phyloP scores from a whole-genome alignment of 2,113 vertebrate species.

The Ammodytes dubius region DNA sequence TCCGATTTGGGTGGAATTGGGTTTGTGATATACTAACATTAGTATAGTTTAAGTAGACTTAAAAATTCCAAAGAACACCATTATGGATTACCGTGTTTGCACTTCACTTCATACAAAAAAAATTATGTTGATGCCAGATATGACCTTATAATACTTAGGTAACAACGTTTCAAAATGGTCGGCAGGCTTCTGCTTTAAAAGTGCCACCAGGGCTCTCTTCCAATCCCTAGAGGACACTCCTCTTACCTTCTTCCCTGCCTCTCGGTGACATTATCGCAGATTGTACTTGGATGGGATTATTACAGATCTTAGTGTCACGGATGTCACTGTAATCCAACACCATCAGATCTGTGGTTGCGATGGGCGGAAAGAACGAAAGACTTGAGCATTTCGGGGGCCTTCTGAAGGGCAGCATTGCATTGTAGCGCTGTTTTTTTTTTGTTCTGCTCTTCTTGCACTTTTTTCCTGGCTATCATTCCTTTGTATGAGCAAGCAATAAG shows the following conservation, averaged over 20 bases:
- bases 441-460: not conserved
- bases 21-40: too few relatives aligned
- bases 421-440: not conserved
- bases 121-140: too few relatives aligned
- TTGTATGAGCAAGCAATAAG: not conserved
- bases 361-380: slow-evolving; percentile 47
- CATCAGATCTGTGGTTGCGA: slow-evolving; percentile 14
- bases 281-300: slow-evolving; percentile 12
- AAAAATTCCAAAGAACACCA: too few relatives aligned
- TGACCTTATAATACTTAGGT: too few relatives aligned
- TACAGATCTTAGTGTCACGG: slow-evolving; percentile 1
- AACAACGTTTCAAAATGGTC: not conserved
- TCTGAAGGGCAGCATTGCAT: slow-evolving; percentile 1
- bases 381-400: slow-evolving; percentile 21
- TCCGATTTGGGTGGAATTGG: too few relatives aligned
- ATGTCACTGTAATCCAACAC: slow-evolving; percentile 2
- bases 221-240: not conserved
- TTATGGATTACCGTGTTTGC: too few relatives aligned
- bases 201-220: slow-evolving; percentile 35
- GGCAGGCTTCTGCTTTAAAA: slow-evolving; percentile 27
- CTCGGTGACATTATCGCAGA: slow-evolving; percentile 13
- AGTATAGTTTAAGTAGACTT: too few relatives aligned
- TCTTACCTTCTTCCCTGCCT: slow-evolving; percentile 45
- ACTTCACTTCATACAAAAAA: too few relatives aligned
- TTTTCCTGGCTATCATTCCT: not conserved